Evolutionary conservation across 2,113 vertebrate genomes (phyloP).

Genomic region (Campylomormyrus tamandua): DNA sequence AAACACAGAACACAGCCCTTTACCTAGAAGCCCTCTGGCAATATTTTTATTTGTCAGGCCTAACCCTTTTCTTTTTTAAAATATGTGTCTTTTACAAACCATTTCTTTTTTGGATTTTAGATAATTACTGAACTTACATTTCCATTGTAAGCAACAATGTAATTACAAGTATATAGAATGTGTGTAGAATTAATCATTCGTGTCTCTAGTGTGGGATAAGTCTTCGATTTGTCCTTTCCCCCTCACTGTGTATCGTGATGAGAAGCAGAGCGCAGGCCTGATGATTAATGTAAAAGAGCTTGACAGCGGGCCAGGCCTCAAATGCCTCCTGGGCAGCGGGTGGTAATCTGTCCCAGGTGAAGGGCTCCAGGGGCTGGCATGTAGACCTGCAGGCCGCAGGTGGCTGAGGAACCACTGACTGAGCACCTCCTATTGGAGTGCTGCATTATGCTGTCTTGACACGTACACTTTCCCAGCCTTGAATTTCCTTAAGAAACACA

Average conservation of each 20-base stretch:
- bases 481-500: constrained; percentile 2
- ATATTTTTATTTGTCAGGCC: neutral
- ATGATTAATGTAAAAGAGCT: constrained; percentile 59
- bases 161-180: neutral
- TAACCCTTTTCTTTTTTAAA: neutral
- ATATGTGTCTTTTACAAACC: neutral
- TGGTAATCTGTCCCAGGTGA: constrained; percentile 62
- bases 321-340: constrained; percentile 52
- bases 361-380: constrained; percentile 51
- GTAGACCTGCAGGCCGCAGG: constrained; percentile 61
- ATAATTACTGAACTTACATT: neutral
- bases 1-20: neutral
- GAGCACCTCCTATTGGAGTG: neutral
- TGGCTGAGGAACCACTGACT: constrained; percentile 39
- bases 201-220: neutral
- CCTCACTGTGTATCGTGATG: constrained; percentile 25
- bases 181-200: neutral
- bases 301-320: constrained; percentile 52
- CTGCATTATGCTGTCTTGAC: neutral
- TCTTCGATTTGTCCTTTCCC: constrained; percentile 15
- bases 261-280: constrained; percentile 28
- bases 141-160: neutral
- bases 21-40: neutral
- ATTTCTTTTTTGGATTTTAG: neutral
- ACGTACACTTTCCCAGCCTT: neutral